phyloP scores from a whole-genome alignment of 2,113 vertebrate species.

The Oncorhynchus clarkii region DNA sequence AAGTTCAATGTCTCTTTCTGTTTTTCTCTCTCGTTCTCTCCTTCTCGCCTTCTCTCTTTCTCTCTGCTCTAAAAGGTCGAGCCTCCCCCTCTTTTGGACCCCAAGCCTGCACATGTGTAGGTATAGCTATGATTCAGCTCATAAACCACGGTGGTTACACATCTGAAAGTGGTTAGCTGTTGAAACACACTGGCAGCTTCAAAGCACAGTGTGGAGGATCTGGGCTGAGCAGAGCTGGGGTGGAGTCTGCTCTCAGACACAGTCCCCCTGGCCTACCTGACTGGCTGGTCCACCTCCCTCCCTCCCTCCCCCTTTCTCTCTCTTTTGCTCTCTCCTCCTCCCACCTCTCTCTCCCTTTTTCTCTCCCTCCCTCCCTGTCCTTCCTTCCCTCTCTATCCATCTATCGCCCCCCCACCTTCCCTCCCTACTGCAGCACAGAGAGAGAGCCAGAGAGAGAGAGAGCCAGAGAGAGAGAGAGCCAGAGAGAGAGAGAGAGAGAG shows the following conservation, averaged over 20 bases:
- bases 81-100: constrained; percentile 67
- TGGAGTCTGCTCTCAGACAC: constrained; percentile 10
- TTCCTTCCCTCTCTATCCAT: too few relatives aligned
- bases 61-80: constrained; percentile 43
- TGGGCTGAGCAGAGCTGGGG: constrained; percentile 25
- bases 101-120: constrained; percentile 70
- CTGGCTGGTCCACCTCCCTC: not conserved
- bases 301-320: too few relatives aligned
- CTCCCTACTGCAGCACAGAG: too few relatives aligned
- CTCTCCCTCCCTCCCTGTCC: too few relatives aligned
- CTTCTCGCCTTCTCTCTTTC: not conserved
- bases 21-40: too few relatives aligned
- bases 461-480: too few relatives aligned
- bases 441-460: too few relatives aligned
- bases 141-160: constrained; percentile 68
- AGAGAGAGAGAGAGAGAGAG: too few relatives aligned
- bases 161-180: constrained; percentile 81
- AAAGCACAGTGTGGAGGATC: constrained; percentile 53
- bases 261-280: constrained; percentile 54
- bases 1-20: not conserved
- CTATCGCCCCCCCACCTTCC: too few relatives aligned
- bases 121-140: constrained; percentile 75
- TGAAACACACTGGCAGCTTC: constrained; percentile 73
- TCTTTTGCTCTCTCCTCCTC: too few relatives aligned
- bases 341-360: too few relatives aligned